These are phyloP conservation scores for Drosophila vallismaia DNA, from an alignment of 2,888 invertebrate genomes.

Conservation along the genomic window DNA sequence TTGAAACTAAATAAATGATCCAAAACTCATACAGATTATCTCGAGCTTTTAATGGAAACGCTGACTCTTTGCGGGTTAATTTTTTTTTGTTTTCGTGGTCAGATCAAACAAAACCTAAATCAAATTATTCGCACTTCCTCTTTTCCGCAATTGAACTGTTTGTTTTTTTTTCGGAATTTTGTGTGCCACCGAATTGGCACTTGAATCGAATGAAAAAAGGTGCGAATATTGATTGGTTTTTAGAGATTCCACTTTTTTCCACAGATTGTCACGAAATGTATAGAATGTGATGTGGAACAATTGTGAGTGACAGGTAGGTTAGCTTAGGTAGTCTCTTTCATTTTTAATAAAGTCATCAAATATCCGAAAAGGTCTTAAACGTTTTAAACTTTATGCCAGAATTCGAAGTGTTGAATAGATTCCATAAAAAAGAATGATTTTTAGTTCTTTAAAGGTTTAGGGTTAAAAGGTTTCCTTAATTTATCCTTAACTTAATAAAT, in stretches of 20 bases:
- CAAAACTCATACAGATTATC: constrained; percentile 34
- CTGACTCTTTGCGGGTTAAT: not conserved
- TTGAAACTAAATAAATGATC: constrained; percentile 3
- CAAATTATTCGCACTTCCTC: constrained; percentile 34
- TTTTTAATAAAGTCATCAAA: constrained; percentile 1
- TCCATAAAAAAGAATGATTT: too few species aligned
- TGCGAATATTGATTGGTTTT: constrained; percentile 42
- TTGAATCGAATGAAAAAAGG: constrained; percentile 25
- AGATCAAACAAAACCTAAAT: constrained; percentile 28
- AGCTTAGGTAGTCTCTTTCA: not conserved
- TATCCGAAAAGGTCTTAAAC: not conserved
- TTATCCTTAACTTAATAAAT: too few species aligned
- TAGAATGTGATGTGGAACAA: constrained; percentile 5
- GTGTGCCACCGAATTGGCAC: constrained; percentile 19
- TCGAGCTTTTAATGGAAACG: not conserved
- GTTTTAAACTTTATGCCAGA: too few species aligned
- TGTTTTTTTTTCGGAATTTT: constrained; percentile 19
- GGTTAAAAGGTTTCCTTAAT: too few species aligned
- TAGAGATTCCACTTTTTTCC: constrained; percentile 11
- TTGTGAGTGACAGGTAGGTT: not conserved
- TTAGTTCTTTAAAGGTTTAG: too few species aligned
- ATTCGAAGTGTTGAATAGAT: too few species aligned
- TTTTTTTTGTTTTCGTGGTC: constrained; percentile 5
- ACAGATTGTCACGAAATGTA: constrained; percentile 2
- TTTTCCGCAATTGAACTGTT: not conserved